Percentiles rank a stretch among this genome's conserved stretches.
phyloP scores from a whole-genome alignment of 2,113 vertebrate genomes.

The Xenus cinereus region DNA sequence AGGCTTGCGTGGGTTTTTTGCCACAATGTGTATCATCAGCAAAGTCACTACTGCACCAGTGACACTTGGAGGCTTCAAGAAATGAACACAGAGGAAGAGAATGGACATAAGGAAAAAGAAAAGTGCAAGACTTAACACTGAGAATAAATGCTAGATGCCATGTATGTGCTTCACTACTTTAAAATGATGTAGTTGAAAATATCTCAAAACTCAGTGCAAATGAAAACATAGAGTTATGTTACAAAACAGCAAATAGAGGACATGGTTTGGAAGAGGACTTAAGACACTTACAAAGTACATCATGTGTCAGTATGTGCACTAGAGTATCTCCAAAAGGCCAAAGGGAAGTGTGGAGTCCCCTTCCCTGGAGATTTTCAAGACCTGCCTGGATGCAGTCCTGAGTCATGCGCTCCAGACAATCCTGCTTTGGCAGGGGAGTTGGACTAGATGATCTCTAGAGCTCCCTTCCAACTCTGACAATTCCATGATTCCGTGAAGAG shows the following conservation, averaged over 20 bases:
- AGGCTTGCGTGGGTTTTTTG: background rate
- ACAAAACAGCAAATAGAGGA: conserved; percentile 37
- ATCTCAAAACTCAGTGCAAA: conserved; percentile 2
- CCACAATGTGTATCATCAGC: background rate
- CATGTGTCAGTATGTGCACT: background rate
- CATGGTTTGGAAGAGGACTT: background rate
- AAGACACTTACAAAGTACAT: conserved; percentile 5
- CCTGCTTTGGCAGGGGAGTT: too few species aligned
- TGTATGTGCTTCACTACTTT: conserved; percentile 1
- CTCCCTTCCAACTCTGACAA: too few species aligned
- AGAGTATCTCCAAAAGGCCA: background rate
- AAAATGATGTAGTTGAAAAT: conserved; percentile 29
- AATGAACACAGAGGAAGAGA: background rate
- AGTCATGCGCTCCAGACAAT: too few species aligned
- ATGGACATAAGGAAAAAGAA: background rate
- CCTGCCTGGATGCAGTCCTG: too few species aligned
- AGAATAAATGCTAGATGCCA: background rate
- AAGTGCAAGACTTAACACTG: background rate
- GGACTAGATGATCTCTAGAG: too few species aligned
- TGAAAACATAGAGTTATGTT: background rate
- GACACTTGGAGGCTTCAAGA: background rate
- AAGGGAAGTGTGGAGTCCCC: background rate
- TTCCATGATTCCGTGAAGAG: background rate
- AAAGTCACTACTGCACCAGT: background rate
- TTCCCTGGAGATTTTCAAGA: too few species aligned